Conservation (phyloP, 2,888 invertebrate species). For the Melanophora roralis region DNA sequence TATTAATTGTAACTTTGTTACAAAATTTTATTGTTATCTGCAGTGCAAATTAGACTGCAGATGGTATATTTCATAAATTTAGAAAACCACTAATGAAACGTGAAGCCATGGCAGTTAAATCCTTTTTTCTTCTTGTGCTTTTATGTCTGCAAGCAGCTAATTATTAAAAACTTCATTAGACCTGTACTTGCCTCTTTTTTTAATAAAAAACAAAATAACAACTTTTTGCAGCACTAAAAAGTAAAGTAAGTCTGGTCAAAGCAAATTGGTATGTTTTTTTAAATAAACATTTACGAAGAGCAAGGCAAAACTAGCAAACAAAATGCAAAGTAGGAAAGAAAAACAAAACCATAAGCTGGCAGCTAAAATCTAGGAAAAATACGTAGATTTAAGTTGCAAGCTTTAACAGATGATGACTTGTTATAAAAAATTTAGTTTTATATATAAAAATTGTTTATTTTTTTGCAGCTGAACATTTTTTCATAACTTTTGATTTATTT, state of each 20-base stretch:
- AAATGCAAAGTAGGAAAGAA: too few relatives aligned
- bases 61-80: slow-evolving; percentile 26
- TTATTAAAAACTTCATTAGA: slow-evolving; percentile 29
- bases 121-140: background rate
- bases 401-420: background rate
- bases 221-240: slow-evolving; percentile 9
- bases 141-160: slow-evolving; percentile 1
- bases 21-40: slow-evolving; percentile 13
- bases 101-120: slow-evolving; percentile 14
- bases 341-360: background rate
- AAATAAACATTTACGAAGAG: background rate
- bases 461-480: background rate
- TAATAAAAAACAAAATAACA: background rate
- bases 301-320: background rate
- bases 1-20: background rate
- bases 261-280: slow-evolving; percentile 41
- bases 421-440: too few relatives aligned
- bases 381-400: background rate
- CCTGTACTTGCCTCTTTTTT: slow-evolving; percentile 35
- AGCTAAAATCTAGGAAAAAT: too few relatives aligned
- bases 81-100: slow-evolving; percentile 27
- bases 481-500: slow-evolving; percentile 27
- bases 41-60: slow-evolving; percentile 22
- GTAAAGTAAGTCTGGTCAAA: slow-evolving; percentile 45
- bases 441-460: too few relatives aligned